Base-by-base conservation (phyloP, 2,888 invertebrate species). In the Aleiodes alternator region DNA sequence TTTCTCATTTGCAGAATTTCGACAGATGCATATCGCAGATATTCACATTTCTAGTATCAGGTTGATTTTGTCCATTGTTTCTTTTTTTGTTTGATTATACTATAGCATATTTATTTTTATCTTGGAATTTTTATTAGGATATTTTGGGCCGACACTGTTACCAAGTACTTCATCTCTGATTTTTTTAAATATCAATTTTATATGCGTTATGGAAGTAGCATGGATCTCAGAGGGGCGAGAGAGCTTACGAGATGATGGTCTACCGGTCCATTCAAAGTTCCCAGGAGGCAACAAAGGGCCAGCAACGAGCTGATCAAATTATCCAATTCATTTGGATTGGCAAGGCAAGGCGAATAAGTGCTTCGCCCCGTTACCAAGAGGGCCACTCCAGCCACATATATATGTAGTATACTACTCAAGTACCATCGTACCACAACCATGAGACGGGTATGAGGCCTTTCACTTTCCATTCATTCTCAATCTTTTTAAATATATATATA, bases 251-350 rank as follows among this genome's bases (percentile, higher is more conserved):
- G 85, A 84, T 83, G 86, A 84, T 83, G 85, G 86, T 84, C 85
- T 86, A 85, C 84, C 82, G 85, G 82, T 82, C 87, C 87, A 88
- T 88, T 88, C 80, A 88, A 84, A 86, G 89, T 89, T 89, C 89
- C 88, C 89, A 89, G 88, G 88, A 87, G 87, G 85, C 87, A 88
- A 88, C 88, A 89, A 89, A 88, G 87, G 88, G 88, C 87, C 87
- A 87, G 86, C 88, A 88, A 88, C 87, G 87, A 89, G 87, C 88
- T 89, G 87, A 88, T 89, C 88, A 89, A 89, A 89, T 89, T 89
- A 89, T 89, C 87, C 89, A 89, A 89, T 89, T 89, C 89, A 88
- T 88, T 87, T 88, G 88, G 89, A 89, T 89, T 89, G 88, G 86
- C 88, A 85, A 87, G 38, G 85, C 85, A 50, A 68, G 68, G 84